These are phyloP conservation scores for Momotus momota DNA, from an alignment of 2,797 vertebrate species.

Conservation along the genomic window DNA sequence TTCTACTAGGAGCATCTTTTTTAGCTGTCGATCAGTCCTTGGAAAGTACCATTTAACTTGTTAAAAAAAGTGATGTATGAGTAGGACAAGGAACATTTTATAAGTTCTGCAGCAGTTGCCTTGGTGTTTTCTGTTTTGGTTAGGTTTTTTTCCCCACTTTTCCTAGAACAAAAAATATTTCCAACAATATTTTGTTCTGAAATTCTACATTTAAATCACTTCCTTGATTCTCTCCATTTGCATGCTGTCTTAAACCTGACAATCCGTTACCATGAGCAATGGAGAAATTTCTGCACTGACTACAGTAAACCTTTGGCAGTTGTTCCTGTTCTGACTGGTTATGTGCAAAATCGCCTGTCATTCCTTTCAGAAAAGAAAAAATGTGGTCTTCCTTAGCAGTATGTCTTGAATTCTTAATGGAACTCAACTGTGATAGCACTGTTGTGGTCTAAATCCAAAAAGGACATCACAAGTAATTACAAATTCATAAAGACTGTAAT, in stretches of 20 bases:
- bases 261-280: background rate
- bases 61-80: background rate
- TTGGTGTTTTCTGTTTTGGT: background rate
- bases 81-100: background rate
- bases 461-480: background rate
- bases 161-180: background rate
- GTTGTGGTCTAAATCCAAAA: background rate
- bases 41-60: background rate
- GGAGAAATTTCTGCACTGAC: background rate
- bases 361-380: background rate
- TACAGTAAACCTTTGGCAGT: background rate
- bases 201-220: background rate
- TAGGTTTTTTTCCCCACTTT: background rate
- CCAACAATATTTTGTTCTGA: background rate
- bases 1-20: background rate
- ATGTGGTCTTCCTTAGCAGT: background rate
- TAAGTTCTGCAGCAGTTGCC: background rate
- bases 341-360: background rate
- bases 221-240: background rate
- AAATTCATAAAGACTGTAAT: background rate
- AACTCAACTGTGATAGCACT: background rate
- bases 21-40: background rate
- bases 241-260: background rate
- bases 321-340: background rate
- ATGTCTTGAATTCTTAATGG: background rate